Conservation (phyloP, 2,888 invertebrate genomes). For the Zaprionus lineosus region DNA sequence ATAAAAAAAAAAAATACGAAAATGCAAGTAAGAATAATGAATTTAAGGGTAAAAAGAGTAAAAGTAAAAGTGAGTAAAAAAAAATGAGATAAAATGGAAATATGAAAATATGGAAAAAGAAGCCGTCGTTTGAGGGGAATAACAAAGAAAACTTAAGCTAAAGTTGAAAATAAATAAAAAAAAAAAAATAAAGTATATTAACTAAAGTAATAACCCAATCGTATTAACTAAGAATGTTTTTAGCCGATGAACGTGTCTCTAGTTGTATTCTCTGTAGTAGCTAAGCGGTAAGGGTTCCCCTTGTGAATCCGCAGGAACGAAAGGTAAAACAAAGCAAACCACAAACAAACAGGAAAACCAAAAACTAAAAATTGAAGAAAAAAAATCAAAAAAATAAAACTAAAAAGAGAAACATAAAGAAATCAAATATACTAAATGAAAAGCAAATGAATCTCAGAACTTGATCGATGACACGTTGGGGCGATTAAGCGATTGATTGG, state of each 20-base stretch:
- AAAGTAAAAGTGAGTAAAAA: too few relatives aligned
- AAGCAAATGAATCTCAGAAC: conserved; percentile 22
- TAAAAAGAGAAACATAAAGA: neutral
- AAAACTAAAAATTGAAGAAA: neutral
- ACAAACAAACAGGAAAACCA: conserved; percentile 2
- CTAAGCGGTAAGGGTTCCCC: conserved; percentile 59
- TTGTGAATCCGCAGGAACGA: conserved; percentile 51
- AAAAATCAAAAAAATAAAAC: neutral
- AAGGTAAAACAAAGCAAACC: conserved; percentile 36
- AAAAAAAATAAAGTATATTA: conserved; percentile 33
- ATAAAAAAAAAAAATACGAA: too few relatives aligned
- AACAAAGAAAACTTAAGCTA: conserved; percentile 26
- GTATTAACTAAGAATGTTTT: conserved; percentile 69
- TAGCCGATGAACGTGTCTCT: conserved; percentile 71
- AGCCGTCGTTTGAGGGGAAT: conserved; percentile 14
- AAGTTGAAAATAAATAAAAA: conserved; percentile 2
- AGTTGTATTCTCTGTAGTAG: conserved; percentile 66
- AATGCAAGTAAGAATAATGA: too few relatives aligned
- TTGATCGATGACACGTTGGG: too few relatives aligned
- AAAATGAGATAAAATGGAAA: too few relatives aligned
- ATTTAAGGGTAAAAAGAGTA: too few relatives aligned
- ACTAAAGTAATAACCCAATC: conserved; percentile 37
- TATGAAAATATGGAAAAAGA: too few relatives aligned
- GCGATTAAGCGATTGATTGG: too few relatives aligned
- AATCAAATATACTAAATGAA: conserved; percentile 21